Evolutionary conservation across 1,140 invertebrate genomes (phyloP).

Genomic region (Dreissena rostriformis): DNA sequence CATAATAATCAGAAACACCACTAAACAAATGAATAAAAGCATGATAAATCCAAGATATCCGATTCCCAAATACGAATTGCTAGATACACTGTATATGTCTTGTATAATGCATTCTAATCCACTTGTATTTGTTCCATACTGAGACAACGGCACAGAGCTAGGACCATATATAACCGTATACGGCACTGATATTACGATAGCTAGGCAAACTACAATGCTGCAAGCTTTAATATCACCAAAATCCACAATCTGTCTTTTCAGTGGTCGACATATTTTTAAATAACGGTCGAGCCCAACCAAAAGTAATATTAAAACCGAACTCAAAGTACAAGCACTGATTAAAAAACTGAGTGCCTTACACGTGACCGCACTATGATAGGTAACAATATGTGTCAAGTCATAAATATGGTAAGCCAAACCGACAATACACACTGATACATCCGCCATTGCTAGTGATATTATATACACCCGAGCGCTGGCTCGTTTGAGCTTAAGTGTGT

Average conservation of each 20-base stretch:
- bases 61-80: background rate
- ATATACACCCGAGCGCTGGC: constrained; percentile 63
- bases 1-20: background rate
- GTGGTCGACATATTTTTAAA: constrained; percentile 64
- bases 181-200: constrained; percentile 38
- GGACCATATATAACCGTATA: constrained; percentile 45
- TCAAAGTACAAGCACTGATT: constrained; percentile 59
- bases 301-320: constrained; percentile 63
- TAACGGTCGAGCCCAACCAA: constrained; percentile 68
- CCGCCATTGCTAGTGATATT: constrained; percentile 62
- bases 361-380: too few species aligned
- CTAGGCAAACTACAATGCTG: constrained; percentile 13
- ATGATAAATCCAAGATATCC: background rate
- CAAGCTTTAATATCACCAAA: constrained; percentile 53
- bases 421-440: constrained; percentile 63
- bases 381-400: constrained; percentile 50
- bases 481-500: constrained; percentile 54
- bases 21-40: background rate
- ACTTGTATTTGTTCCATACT: background rate
- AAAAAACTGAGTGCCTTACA: constrained; percentile 62
- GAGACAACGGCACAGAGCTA: background rate
- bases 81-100: background rate
- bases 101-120: constrained; percentile 49
- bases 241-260: constrained; percentile 61
- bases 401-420: constrained; percentile 67